phyloP scores from a whole-genome alignment of 2,888 invertebrate genomes.

The Crematogaster levior region DNA sequence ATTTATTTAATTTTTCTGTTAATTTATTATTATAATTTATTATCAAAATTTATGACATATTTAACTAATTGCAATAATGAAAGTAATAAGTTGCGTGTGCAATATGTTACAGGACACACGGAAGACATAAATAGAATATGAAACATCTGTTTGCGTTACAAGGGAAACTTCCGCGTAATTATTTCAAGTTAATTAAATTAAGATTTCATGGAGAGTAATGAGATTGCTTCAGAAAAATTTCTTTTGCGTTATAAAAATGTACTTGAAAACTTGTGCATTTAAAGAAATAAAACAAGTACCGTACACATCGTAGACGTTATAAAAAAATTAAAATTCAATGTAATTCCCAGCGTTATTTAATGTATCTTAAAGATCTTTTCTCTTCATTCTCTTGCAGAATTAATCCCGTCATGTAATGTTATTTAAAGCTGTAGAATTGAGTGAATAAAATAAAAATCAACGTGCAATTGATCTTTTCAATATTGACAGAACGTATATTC shows the following conservation, averaged over 20 bases:
- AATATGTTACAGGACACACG: neutral
- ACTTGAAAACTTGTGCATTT: slow-evolving; percentile 14
- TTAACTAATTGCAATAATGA: neutral
- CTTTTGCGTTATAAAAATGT: neutral
- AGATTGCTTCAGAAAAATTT: slow-evolving; percentile 6
- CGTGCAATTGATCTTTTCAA: neutral
- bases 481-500: neutral
- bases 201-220: neutral
- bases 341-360: slow-evolving; percentile 6
- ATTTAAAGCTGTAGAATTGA: neutral
- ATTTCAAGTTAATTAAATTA: slow-evolving; percentile 25
- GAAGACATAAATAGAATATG: neutral
- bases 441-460: slow-evolving; percentile 12
- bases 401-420: neutral
- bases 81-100: neutral
- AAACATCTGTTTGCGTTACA: neutral
- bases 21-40: neutral
- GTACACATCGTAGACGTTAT: neutral
- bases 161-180: neutral
- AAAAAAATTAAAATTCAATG: neutral
- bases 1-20: neutral
- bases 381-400: neutral
- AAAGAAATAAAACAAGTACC: neutral
- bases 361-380: neutral
- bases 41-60: neutral